Evolutionary conservation across 1,140 invertebrate species (phyloP), one percentile per base, ranked within the genome.

Genomic region (Steinernema feltiae): DNA sequence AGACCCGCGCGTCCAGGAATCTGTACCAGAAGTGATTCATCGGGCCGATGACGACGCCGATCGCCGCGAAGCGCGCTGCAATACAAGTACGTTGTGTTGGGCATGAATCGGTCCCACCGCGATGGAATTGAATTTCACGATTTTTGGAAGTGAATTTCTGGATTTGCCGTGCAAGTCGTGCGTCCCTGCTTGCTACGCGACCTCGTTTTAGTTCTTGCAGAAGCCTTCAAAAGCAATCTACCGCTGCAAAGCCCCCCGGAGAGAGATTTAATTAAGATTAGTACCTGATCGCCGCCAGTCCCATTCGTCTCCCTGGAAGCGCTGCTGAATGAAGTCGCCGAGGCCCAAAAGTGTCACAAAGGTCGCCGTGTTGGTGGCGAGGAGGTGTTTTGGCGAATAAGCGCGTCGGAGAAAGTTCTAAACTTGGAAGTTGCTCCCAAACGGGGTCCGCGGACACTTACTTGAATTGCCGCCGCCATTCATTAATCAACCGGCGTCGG

Each of bases 1-100:
- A 12, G 29, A 71, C 24, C 3, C 70, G 12, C 12, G 15, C 12
- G 29, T 71, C 70, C 12, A 71, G 29, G 21, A 31, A 53, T 21
- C 24, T 32, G 46, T 71, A 71, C 70, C 70, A 71, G 12, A 41
- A 24, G 29, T 71, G 70, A 53, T 71, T 71, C 70, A 71, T 71
- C 3, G 70, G 70, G 3, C 70, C 70, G 24, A 71, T 32, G 21
- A 71, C 70, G 21, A 71, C 35, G 12, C 70, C 70, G 29, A 71
- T 32, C 15, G 70, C 70, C 2, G 70, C 70, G 24, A 71, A 32
- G 7, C 70, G 70, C 7, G 24, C 70, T 71, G 29, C 7, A 71
- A 30, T 15, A 27, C 2, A 71, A 21, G 29, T 71, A n/a, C 32
- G 24, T 12, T 12, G n/a, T 12, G 69, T 12, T 7, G 27, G 31